Evolutionary conservation across 2,113 vertebrate genomes (phyloP), one percentile per base, ranked within the genome.

Genomic region (Cephalopholis sonnerati): DNA sequence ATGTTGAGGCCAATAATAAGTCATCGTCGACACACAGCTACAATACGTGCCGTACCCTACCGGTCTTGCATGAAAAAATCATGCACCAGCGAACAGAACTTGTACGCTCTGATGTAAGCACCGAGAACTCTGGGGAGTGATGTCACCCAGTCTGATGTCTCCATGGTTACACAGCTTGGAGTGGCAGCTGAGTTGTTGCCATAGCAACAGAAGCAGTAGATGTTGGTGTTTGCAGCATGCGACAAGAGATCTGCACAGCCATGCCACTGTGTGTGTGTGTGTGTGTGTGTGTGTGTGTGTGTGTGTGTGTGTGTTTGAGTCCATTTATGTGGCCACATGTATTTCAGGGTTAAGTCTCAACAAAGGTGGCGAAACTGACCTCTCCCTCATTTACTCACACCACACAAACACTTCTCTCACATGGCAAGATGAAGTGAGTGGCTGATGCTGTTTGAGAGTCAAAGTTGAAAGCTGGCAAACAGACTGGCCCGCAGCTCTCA

Each of bases 111-210:
- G 83, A 90, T 84, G 81, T 70, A 74, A 69, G 66, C 74, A 72
- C 76, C 36, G 54, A 81, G 54, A 83, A 85, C 82, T 87, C 86
- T 54, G 25, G 81, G 83, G 77, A 86, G 67, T 90, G 74, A 86
- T 72, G 72, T 82, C 81, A 85, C 41, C 61, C 62, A 7, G 77
- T 81, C 68, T 65, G 24, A 74, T 17, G 77, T 94, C 82, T 84
- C 93, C 86, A 93, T 94, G 91, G 91, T 80, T 86, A 93, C 93
- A 63, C 57, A 70, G 88, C 87, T 86, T 91, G 84, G 91, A 94
- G 91, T 94, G 92, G 93, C 90, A 94, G 91, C 87, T 85, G 87
- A 91, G 88, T 87, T 85, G 91, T 90, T 92, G 71, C 71, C 84
- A 87, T 87, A 88, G 91, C 74, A 92, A 93, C 92, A 89, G 51